Evolutionary conservation across 2,797 vertebrate genomes (phyloP).

Genomic region (Xenentodon cancila): DNA sequence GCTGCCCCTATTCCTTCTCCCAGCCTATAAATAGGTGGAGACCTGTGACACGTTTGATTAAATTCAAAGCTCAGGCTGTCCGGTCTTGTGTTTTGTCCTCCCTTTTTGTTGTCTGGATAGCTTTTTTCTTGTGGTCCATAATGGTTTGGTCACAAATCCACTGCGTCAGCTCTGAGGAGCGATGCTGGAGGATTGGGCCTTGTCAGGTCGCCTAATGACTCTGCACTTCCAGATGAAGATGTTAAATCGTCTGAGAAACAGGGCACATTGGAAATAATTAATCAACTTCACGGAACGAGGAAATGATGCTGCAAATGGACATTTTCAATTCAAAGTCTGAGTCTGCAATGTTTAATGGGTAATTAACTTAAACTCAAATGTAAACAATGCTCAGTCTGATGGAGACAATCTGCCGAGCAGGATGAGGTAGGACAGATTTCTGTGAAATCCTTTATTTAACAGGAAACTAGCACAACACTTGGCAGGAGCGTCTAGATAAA

Average conservation of each 20-base stretch:
- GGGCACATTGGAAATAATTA: conserved; percentile 22
- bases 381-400: conserved; percentile 34
- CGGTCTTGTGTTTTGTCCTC: conserved; percentile 40
- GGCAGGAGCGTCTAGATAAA: conserved; percentile 54
- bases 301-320: conserved; percentile 5
- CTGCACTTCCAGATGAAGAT: conserved; percentile 22
- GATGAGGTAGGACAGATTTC: conserved; percentile 9
- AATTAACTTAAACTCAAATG: conserved; percentile 27
- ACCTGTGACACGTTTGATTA: conserved; percentile 73
- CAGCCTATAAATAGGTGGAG: conserved; percentile 60
- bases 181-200: conserved; percentile 50
- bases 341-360: conserved; percentile 6
- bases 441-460: conserved; percentile 14
- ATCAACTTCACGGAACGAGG: conserved; percentile 20
- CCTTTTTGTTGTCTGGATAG: conserved; percentile 58
- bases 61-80: conserved; percentile 65
- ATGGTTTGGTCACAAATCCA: conserved; percentile 42
- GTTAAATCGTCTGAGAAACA: conserved; percentile 34
- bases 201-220: conserved; percentile 48
- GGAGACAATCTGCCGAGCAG: conserved; percentile 23
- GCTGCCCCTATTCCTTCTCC: conserved; percentile 33
- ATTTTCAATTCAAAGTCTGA: conserved; percentile 20
- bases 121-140: conserved; percentile 61
- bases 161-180: conserved; percentile 44
- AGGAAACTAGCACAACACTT: conserved; percentile 19